phyloP scores from a whole-genome alignment of 2,113 vertebrate genomes.

The Cepphus grylle region DNA sequence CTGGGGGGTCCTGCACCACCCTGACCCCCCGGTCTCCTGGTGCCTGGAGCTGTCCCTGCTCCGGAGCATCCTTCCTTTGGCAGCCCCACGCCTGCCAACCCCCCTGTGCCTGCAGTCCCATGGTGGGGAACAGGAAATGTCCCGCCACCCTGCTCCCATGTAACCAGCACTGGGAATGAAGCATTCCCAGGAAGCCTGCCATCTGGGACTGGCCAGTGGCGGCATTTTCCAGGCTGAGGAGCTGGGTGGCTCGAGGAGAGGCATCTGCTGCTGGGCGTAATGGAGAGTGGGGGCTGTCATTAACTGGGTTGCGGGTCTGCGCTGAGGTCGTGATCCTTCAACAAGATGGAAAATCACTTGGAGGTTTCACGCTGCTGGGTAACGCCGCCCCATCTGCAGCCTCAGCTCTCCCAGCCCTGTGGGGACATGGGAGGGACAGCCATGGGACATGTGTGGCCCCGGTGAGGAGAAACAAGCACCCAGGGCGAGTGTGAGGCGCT shows the following conservation, averaged over 20 bases:
- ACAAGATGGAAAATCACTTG: background rate
- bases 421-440: background rate
- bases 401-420: background rate
- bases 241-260: background rate
- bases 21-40: rapidly evolving
- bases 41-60: background rate
- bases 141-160: background rate
- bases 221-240: background rate
- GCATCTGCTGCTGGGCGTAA: rapidly evolving
- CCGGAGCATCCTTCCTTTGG: rapidly evolving
- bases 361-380: background rate
- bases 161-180: rapidly evolving
- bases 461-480: rapidly evolving
- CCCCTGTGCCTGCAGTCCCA: rapidly evolving
- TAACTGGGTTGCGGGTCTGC: background rate
- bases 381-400: rapidly evolving
- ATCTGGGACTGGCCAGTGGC: background rate
- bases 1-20: background rate
- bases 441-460: rapidly evolving
- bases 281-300: background rate
- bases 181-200: background rate
- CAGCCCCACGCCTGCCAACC: background rate
- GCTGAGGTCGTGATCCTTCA: background rate
- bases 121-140: background rate
- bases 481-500: background rate